Evolutionary conservation across 2,797 vertebrate species (phyloP), one percentile per base, ranked within the genome.

Genomic region (Thaleichthys pacificus): DNA sequence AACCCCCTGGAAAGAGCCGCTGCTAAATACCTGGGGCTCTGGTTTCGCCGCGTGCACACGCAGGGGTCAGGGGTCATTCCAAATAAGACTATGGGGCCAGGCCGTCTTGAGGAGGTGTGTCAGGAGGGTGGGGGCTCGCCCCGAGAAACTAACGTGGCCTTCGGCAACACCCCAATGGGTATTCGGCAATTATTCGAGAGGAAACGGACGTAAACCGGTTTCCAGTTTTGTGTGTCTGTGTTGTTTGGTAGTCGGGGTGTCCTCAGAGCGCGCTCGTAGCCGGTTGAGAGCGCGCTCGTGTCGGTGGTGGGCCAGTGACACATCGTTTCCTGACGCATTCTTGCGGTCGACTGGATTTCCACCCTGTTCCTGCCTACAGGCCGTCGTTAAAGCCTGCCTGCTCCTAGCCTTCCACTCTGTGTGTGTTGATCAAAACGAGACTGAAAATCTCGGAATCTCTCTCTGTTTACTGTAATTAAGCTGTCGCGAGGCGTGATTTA

Each of bases 381-480:
- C 77, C 49, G 30, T 83, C 82, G 85, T 87, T 80, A 88, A 89
- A 91, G 81, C 71, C 14, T 70, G 77, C 75, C 67, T 81, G 73
- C 82, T 86, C 80, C 73, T 14, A 12, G 6, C 38, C 2, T 14
- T 42, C 38, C 38, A 35, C 2, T 8, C 32, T 35, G 2, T 8
- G 6, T 35, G 32, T 35, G 32, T 42, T 11, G 38, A 42, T 42
- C 38, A 66, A 82, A 85, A 83, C 80, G 83, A 66, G 70, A 87
- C 80, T 71, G 81, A 62, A 88, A 81, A 87, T 76, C 81, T 75
- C 22, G 1, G 63, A 82, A 82, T 86, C 87, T 86, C 74, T 51
- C 71, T 87, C 74, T 92, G 92, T 93, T 94, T 93, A 90, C 91
- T 80, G 89, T 93, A 92, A 94, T 95, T 93, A 92, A 81, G 74